phyloP scores from a whole-genome alignment of 2,113 vertebrate genomes.

The Hyaena hyaena region DNA sequence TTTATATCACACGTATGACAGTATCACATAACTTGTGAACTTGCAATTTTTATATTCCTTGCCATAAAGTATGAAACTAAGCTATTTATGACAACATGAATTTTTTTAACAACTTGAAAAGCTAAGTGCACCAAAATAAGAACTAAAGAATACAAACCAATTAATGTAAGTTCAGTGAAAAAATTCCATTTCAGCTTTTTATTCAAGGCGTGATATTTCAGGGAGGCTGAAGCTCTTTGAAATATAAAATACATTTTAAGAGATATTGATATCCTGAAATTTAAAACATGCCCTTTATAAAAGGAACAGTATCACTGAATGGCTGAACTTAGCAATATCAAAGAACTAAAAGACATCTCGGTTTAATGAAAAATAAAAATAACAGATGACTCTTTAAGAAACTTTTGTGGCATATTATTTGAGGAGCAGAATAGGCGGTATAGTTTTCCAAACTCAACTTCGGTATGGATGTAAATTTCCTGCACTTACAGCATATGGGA shows the following conservation, averaged over 20 bases:
- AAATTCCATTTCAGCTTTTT: background rate
- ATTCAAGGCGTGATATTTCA: background rate
- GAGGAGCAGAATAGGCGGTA: background rate
- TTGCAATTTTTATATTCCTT: background rate
- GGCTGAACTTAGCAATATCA: background rate
- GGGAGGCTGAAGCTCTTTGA: background rate
- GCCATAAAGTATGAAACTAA: background rate
- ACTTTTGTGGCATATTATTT: background rate
- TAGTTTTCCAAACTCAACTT: background rate
- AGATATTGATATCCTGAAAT: background rate
- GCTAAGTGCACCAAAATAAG: slow-evolving; percentile 7
- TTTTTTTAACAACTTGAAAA: slow-evolving; percentile 18
- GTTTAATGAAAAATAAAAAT: background rate
- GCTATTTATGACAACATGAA: background rate
- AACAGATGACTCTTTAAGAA: background rate
- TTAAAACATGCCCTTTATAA: slow-evolving; percentile 17
- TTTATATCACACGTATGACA: background rate
- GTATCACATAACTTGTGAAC: background rate
- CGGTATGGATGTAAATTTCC: background rate
- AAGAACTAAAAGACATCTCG: background rate
- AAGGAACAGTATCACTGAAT: background rate
- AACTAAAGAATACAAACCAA: background rate
- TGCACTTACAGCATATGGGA: background rate
- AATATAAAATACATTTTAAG: background rate
- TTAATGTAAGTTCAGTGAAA: background rate